These are phyloP conservation scores for Bubo bubo DNA, from an alignment of 2,113 vertebrate genomes.

Conservation along the genomic window DNA sequence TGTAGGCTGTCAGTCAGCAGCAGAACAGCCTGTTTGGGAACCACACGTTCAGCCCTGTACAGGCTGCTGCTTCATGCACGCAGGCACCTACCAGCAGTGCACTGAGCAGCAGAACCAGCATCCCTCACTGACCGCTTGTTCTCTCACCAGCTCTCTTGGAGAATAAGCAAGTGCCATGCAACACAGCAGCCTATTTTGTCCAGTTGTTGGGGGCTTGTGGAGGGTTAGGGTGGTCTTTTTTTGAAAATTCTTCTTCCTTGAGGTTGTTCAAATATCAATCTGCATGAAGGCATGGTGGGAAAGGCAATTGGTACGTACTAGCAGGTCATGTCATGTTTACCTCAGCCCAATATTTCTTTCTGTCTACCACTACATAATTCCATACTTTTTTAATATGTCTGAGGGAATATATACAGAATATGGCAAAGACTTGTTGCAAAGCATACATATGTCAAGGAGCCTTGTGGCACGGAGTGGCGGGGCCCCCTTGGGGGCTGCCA, in stretches of 20 bases:
- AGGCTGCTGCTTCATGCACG: fast-evolving
- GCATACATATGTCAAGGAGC: neutral
- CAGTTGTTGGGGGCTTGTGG: neutral
- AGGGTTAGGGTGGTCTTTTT: neutral
- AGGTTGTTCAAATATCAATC: neutral
- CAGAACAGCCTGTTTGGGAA: neutral
- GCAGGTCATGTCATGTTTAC: neutral
- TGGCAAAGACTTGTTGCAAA: neutral
- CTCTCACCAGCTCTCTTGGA: neutral
- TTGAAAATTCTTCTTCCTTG: neutral
- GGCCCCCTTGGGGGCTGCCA: neutral
- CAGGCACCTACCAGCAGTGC: neutral
- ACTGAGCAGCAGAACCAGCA: neutral
- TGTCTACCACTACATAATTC: neutral
- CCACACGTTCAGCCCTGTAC: fast-evolving
- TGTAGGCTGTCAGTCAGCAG: neutral
- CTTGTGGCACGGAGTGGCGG: fast-evolving
- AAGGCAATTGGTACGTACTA: neutral
- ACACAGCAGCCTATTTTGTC: neutral
- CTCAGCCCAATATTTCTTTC: neutral
- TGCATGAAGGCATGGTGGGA: neutral
- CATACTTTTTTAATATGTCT: neutral
- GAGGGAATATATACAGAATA: neutral
- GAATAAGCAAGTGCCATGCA: neutral
- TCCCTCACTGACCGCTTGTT: fast-evolving